Base-by-base conservation (phyloP, 2,888 invertebrate genomes). In the Teleogryllus oceanicus region DNA sequence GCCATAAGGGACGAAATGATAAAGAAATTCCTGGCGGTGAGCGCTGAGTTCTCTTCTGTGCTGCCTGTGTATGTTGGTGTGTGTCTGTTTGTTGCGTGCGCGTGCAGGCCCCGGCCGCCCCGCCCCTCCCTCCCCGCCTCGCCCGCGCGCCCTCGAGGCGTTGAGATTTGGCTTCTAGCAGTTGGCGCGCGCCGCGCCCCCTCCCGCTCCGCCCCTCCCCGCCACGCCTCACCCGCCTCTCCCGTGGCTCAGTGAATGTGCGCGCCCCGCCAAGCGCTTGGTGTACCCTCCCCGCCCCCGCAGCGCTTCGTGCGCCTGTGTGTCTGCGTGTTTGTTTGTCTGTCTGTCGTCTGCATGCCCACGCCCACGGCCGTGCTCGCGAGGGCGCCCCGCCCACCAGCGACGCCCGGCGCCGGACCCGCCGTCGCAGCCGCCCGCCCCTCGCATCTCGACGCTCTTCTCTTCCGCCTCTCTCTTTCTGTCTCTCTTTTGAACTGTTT, bases 11-110 rank as follows among this genome's bases (percentile, higher is more conserved):
- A 95, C 88, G 94, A 95, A 90, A 95, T 95, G 92, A 96, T 96
- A 90, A 94, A 95, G 93, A 95, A 94, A 89, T 96, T 96, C 89
- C 90, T 96, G 90, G 95, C 95, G 94, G 96, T 96, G 94, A 89
- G 89, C 62, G 62, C 62, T 62, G 62, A 62, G 16, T 16, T 62
- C 62, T 62, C 13, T n/a, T 62, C 16, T 62, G 62, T 18, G 13
- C 16, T n/a, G 13, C n/a, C 16, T 62, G 16, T 62, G 62, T 62
- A 4, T 62, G 62, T n/a, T 62, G 11, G n/a, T 62, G 62, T n/a
- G 13, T 62, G 62, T 62, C 62, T 62, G 62, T 62, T 62, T 16
- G 62, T 18, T 62, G 62, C 18, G 62, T 62, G 16, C n/a, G 62
- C 16, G 62, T 62, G 62, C 62, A 37, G 8, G 37, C 37, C 37